Base-by-base conservation (phyloP, 2,888 invertebrate species). In the Patella depressa region DNA sequence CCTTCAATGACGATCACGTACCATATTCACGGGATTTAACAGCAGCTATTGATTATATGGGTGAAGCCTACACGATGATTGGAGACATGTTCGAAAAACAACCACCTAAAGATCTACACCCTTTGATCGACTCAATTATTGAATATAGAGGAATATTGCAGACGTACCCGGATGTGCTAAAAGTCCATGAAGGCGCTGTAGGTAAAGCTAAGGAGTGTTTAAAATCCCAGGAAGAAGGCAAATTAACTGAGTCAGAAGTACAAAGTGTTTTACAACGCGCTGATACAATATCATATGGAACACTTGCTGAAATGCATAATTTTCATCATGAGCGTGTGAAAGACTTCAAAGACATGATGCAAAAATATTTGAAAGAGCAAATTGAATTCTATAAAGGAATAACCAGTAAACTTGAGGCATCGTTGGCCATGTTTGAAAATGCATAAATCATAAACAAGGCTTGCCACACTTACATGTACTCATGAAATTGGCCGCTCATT, bases 281-380 rank as follows among this genome's bases (percentile, higher is more conserved):
- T 0, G 98, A 99, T 91, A 94, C 97, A 19, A 95, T 98, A 88
- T 97, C 98, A 0, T 98, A 98, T 90, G 95, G 97, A 2, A 94
- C 97, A 80, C 94, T 98, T 91, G 98, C 98, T 76, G 99, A 99
- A 93, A 95, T 98, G 86, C 95, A 95, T 86, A 97, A 98, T 91
- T 98, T 99, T 91, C 97, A 97, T 90, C 92, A 93, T 53, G 97
- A 98, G 90, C 94, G 97, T 84, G 95, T 96, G 72, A 93, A 94
- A 69, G 98, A 99, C 92, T 94, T 97, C 85, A 96, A 96, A 89
- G 93, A 94, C 77, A 95, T 97, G 73, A 96, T 98, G 94, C 96
- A 96, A 90, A 94, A 94, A 81, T 98, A 96, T 91, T 93, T 99
- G 79, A 93, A 93, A 82, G 96, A 96, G 88, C 98, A 99, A 93